These are phyloP conservation scores for Hypsopygia costalis DNA, from an alignment of 2,888 invertebrate species.

Conservation along the genomic window DNA sequence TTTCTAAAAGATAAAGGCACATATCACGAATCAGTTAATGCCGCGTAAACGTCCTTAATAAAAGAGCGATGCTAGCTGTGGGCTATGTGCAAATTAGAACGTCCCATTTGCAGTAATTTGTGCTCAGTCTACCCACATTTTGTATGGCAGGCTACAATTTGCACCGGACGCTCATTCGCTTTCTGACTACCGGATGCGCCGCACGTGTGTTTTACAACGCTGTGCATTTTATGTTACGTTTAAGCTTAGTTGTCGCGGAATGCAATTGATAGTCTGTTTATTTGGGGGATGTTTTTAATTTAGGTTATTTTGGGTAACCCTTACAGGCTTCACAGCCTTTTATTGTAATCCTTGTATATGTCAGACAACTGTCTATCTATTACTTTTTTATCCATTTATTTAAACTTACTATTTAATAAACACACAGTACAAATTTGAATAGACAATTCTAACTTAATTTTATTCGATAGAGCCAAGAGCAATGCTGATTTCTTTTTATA, in stretches of 20 bases:
- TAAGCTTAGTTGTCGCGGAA: slow-evolving; percentile 6
- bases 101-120: slow-evolving; percentile 58
- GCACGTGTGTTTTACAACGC: slow-evolving; percentile 63
- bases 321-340: too few relatives aligned
- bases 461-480: too few relatives aligned
- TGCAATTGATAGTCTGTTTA: slow-evolving; percentile 1
- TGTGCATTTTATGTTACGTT: slow-evolving; percentile 53
- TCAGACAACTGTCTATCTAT: too few relatives aligned
- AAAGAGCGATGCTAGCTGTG: slow-evolving; percentile 9
- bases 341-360: too few relatives aligned
- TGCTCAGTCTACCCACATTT: slow-evolving; percentile 51
- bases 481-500: too few relatives aligned
- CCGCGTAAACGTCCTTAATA: slow-evolving; percentile 7
- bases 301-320: too few relatives aligned
- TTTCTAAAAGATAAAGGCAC: slow-evolving; percentile 4
- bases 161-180: slow-evolving; percentile 56
- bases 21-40: slow-evolving; percentile 9
- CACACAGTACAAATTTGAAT: too few relatives aligned
- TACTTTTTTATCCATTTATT: too few relatives aligned
- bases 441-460: too few relatives aligned
- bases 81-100: slow-evolving; percentile 56
- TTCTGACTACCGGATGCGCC: slow-evolving; percentile 34
- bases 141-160: slow-evolving; percentile 53
- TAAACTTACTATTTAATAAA: too few relatives aligned
- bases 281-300: background rate